phyloP scores from a whole-genome alignment of 2,888 invertebrate species.

The Sialis lutaria region DNA sequence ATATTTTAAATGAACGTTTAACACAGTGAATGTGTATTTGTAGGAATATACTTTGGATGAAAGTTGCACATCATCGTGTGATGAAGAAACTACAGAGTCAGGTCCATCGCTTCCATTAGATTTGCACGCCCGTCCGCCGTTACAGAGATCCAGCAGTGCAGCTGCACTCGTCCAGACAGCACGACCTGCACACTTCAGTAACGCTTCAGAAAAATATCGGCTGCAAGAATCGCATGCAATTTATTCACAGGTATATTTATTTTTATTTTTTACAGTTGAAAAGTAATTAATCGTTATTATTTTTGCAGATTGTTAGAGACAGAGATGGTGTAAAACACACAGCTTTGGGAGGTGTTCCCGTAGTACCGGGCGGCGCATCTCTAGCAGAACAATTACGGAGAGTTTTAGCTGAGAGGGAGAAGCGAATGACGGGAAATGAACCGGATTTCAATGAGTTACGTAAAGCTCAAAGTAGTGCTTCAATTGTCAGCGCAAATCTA shows the following conservation, averaged over 20 bases:
- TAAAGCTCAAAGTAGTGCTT: slow-evolving; percentile 36
- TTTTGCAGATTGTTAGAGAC: neutral
- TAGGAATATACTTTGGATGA: slow-evolving; percentile 65
- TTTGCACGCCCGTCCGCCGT: no score
- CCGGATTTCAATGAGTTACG: slow-evolving; percentile 43
- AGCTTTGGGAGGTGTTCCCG: slow-evolving; percentile 38
- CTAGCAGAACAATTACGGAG: slow-evolving; percentile 76
- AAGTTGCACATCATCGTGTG: slow-evolving; percentile 43
- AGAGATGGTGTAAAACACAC: slow-evolving; percentile 4
- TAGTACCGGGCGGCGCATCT: slow-evolving; percentile 32
- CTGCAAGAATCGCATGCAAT: slow-evolving; percentile 14
- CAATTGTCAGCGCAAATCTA: slow-evolving; percentile 61
- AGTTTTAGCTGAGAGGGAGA: slow-evolving; percentile 70
- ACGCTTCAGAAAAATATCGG: slow-evolving; percentile 12
- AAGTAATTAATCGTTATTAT: neutral
- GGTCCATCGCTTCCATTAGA: neutral
- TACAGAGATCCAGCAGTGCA: no score
- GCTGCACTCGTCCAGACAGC: slow-evolving; percentile 9
- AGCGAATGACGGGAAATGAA: slow-evolving; percentile 46
- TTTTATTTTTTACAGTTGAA: no score
- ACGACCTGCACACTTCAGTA: slow-evolving; percentile 10
- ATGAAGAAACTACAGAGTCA: slow-evolving; percentile 19
- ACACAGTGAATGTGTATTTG: slow-evolving; percentile 8
- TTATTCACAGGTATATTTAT: slow-evolving; percentile 28
- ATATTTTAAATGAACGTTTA: no score